Evolutionary conservation across 1,140 invertebrate genomes (phyloP).

Genomic region (Zaprionus gabonicus): DNA sequence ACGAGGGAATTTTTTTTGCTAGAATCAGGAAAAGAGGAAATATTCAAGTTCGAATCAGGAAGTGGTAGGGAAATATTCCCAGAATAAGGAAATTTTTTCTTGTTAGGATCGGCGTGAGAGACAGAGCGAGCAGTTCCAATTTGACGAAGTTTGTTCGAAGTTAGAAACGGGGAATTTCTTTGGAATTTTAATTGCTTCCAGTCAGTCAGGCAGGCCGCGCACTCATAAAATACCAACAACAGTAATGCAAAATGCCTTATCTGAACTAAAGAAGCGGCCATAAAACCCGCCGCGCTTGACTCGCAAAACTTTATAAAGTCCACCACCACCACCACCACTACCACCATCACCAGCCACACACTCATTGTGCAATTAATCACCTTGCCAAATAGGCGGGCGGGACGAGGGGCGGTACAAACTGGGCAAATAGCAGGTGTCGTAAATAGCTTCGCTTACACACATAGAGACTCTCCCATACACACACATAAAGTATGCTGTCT

Average conservation of each 20-base stretch:
- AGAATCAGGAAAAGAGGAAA: no score
- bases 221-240: conserved; percentile 26
- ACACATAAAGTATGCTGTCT: conserved; percentile 2
- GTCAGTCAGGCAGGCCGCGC: not conserved
- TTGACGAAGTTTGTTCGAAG: not conserved
- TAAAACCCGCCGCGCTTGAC: conserved; percentile 38
- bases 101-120: no score
- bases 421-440: conserved; percentile 45
- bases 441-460: conserved; percentile 29
- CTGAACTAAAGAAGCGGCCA: conserved; percentile 35
- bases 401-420: conserved; percentile 7
- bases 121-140: no score
- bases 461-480: not conserved
- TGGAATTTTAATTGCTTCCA: conserved; percentile 47
- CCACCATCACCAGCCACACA: not conserved
- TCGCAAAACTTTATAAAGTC: conserved; percentile 35
- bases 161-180: conserved; percentile 35
- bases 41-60: no score
- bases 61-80: no score
- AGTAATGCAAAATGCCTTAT: conserved; percentile 46
- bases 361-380: conserved; percentile 48
- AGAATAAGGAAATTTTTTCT: no score
- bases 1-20: conserved; percentile 8
- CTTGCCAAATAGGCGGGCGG: conserved; percentile 11
- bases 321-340: not conserved